phyloP scores from a whole-genome alignment of 2,888 invertebrate genomes.

The Miltochrista miniata region DNA sequence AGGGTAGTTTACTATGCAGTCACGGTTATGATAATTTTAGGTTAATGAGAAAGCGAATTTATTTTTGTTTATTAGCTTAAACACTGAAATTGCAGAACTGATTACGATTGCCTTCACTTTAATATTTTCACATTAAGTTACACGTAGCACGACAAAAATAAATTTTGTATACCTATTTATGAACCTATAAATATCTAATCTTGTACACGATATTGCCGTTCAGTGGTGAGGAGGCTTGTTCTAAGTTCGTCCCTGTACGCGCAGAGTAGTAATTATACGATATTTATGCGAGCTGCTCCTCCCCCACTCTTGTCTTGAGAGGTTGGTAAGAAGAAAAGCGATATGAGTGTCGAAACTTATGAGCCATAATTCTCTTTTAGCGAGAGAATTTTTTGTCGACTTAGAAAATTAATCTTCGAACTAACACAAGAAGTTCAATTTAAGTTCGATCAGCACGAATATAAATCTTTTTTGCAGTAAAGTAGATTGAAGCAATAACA shows the following conservation, averaged over 20 bases:
- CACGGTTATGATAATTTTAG: no score
- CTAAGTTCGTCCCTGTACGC: constrained; percentile 42
- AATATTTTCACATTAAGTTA: no score
- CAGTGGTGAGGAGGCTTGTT: constrained; percentile 10
- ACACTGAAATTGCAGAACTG: no score
- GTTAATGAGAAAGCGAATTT: no score
- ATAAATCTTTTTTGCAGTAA: constrained; percentile 4
- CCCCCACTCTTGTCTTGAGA: constrained; percentile 48
- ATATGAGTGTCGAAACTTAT: constrained; percentile 52
- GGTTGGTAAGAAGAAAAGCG: constrained; percentile 50
- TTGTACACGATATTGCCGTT: constrained; percentile 8
- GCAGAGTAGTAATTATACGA: constrained; percentile 66
- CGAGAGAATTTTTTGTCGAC: constrained; percentile 27
- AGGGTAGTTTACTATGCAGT: no score
- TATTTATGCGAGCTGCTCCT: constrained; percentile 61
- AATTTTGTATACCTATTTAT: no score
- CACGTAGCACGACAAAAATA: no score
- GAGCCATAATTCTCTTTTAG: constrained; percentile 36
- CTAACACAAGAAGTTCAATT: constrained; percentile 25
- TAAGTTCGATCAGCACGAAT: constrained; percentile 24
- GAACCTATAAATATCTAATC: no score
- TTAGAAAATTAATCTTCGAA: constrained; percentile 28
- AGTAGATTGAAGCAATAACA: constrained; percentile 20
- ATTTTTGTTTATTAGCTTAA: no score
- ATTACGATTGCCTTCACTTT: no score